Percentiles rank a stretch among this genome's conserved stretches.
Evolutionary conservation across 2,113 vertebrate species (phyloP).

Genomic region (Platichthys stellatus): DNA sequence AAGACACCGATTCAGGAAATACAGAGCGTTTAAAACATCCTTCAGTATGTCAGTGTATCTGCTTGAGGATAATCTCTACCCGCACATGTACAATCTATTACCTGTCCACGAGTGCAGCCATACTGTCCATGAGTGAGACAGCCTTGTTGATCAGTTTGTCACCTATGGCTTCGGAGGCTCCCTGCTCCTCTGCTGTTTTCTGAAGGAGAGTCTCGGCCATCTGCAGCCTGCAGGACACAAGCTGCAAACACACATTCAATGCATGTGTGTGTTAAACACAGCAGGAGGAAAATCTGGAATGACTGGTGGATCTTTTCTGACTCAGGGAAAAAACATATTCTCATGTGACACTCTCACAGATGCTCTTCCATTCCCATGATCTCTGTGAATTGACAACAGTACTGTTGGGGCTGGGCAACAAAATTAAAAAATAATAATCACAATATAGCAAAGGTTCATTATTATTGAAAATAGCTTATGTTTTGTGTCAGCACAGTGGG

Average conservation of each 20-base stretch:
- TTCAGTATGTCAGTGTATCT: too few species aligned
- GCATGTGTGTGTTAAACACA: neutral
- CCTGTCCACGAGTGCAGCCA: constrained; percentile 66
- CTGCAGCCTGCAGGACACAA: constrained; percentile 67
- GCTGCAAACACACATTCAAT: constrained; percentile 48
- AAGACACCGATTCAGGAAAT: neutral
- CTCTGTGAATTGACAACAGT: neutral
- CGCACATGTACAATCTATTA: constrained; percentile 31
- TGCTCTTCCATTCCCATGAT: neutral
- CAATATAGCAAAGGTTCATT: too few species aligned
- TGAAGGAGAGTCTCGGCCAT: constrained; percentile 67
- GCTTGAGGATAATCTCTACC: too few species aligned
- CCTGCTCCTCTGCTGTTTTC: constrained; percentile 57
- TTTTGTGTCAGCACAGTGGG: too few species aligned
- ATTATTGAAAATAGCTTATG: too few species aligned
- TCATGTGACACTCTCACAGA: neutral
- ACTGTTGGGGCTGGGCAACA: too few species aligned
- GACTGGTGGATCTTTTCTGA: constrained; percentile 19
- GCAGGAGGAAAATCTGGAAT: neutral
- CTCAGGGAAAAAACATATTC: too few species aligned
- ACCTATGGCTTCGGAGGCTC: constrained; percentile 45
- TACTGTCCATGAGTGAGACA: constrained; percentile 66
- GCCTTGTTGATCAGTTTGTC: constrained; percentile 72
- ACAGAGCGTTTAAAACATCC: too few species aligned
- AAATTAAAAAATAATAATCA: too few species aligned